Evolutionary conservation across 2,113 vertebrate genomes (phyloP).

Genomic region (Takifugu flavidus): DNA sequence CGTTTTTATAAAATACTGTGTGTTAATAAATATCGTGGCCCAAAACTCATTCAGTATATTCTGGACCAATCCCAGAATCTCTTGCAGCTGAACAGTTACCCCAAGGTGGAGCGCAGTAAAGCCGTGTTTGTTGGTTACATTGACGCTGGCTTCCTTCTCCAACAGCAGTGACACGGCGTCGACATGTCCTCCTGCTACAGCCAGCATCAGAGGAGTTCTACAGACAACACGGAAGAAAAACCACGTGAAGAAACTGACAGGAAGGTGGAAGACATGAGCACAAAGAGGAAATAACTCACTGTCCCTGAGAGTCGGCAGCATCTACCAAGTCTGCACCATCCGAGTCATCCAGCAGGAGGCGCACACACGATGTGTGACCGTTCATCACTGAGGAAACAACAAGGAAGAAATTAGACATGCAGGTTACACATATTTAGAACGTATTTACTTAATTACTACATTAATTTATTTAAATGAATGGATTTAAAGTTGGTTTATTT

Average conservation of each 20-base stretch:
- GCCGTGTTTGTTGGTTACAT: constrained; percentile 83
- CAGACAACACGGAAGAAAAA: not conserved
- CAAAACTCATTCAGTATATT: too few species aligned
- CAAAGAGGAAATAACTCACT: constrained; percentile 78
- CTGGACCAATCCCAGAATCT: too few species aligned
- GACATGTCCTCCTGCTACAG: constrained; percentile 90
- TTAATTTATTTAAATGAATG: too few species aligned
- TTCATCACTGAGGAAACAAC: constrained; percentile 81
- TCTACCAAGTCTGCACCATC: constrained; percentile 83
- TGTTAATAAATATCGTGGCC: too few species aligned
- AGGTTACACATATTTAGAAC: not conserved
- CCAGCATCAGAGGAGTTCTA: constrained; percentile 96
- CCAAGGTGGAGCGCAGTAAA: constrained; percentile 93
- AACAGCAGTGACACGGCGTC: constrained; percentile 92
- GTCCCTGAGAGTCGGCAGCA: constrained; percentile 88
- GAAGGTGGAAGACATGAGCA: not conserved
- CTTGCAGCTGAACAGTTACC: constrained; percentile 64
- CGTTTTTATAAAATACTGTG: too few species aligned
- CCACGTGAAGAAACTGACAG: not conserved
- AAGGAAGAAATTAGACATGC: not conserved
- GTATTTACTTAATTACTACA: too few species aligned
- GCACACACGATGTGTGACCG: constrained; percentile 89
- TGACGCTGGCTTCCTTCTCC: constrained; percentile 89
- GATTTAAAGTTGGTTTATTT: too few species aligned
- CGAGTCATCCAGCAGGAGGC: constrained; percentile 87